Evolutionary conservation across 2,888 invertebrate genomes (phyloP), one percentile per base, ranked within the genome.

Genomic region (Cephonodes hylas): DNA sequence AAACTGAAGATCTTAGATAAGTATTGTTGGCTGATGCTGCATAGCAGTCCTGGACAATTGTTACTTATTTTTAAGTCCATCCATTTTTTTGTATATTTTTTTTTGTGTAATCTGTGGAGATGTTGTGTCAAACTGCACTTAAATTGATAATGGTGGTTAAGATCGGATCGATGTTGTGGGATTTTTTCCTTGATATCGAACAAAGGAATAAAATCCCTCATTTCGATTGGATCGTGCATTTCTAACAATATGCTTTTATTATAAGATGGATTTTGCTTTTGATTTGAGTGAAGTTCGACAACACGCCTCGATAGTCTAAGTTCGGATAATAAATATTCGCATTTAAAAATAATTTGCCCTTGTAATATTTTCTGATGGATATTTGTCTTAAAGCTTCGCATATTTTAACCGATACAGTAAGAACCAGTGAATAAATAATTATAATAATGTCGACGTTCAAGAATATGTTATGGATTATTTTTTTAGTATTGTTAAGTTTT

Each of bases 61-160:
- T 91, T 92, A 85, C 79, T 83, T 92, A 91, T 84, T 91, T 91
- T 86, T 92, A 92, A 90, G 91, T 87, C 89, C 85, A 84, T 83
- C 79, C 77, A 79, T 85, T 77, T 80, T 77, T 72, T 75, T 80
- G 77, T 74, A 53, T 74, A 74, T 77, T 76, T 75, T 74, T n/a
- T 78, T 75, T 75, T 72, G 74, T 77, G 72, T 72, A 72, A 76
- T 31, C 53, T 31, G 53, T 53, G 31, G 86, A 85, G 89, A 88
- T 91, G 91, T 91, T 91, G 89, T 90, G 92, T 92, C 92, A 80
- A 85, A 91, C 92, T 91, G 92, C 92, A 92, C 92, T 91, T 92
- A 86, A 90, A 86, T 90, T 83, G 91, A 84, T 80, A 85, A 85
- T 87, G 92, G 92, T 91, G 91, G 92, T 91, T 77, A 67, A 63